A percentile compares a stretch with the other conserved stretches of the same genome.
These are phyloP conservation scores for Turnix velox DNA, from an alignment of 2,113 vertebrate species.

Conservation along the genomic window DNA sequence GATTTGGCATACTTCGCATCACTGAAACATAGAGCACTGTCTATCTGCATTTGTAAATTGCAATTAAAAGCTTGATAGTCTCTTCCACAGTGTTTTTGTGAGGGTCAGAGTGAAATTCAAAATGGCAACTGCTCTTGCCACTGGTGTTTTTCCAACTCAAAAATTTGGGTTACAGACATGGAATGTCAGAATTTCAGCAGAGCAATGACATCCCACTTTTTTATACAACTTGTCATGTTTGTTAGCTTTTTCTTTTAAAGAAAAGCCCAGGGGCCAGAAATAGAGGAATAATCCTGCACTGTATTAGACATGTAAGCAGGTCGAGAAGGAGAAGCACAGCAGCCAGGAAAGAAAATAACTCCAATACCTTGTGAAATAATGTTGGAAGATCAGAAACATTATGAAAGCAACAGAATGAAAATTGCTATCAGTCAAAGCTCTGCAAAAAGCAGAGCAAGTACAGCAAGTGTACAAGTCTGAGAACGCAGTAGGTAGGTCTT, in stretches of 20 bases:
- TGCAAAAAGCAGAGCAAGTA: not conserved
- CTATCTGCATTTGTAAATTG: slow-evolving; percentile 53
- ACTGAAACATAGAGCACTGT: slow-evolving; percentile 43
- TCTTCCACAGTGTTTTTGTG: not conserved
- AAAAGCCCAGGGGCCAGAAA: slow-evolving; percentile 63
- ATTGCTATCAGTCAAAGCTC: not conserved
- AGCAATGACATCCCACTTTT: slow-evolving; percentile 44
- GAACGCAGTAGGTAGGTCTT: not conserved
- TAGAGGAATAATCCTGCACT: not conserved
- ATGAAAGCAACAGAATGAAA: not conserved
- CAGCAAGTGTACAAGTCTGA: not conserved
- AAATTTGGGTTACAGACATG: slow-evolving; percentile 20
- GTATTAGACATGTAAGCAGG: slow-evolving; percentile 17
- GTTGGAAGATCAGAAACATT: not conserved
- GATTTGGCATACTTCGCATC: slow-evolving; percentile 4
- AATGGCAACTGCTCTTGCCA: slow-evolving; percentile 79
- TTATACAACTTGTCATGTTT: slow-evolving; percentile 69
- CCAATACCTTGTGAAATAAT: slow-evolving; percentile 16
- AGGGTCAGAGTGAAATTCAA: slow-evolving; percentile 53
- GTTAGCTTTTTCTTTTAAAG: slow-evolving; percentile 58
- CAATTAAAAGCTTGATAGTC: slow-evolving; percentile 30
- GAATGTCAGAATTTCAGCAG: slow-evolving; percentile 30
- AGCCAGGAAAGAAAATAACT: slow-evolving; percentile 2
- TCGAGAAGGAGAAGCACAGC: not conserved
- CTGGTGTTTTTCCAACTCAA: slow-evolving; percentile 70